phyloP scores from a whole-genome alignment of 2,113 vertebrate genomes.

The Perognathus longimembris region DNA sequence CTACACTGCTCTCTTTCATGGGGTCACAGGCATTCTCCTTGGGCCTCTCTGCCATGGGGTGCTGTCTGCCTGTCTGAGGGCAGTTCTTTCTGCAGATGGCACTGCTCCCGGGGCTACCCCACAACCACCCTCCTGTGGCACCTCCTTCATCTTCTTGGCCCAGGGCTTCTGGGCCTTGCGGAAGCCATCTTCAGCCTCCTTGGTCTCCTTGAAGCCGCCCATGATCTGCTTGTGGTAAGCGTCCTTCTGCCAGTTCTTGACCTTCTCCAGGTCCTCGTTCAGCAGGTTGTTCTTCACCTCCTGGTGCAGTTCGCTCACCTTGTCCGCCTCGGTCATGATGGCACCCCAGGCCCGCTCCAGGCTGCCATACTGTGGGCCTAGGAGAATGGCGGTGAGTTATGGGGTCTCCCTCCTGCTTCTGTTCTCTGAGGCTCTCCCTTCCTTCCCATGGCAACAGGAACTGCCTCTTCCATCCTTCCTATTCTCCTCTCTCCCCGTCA shows the following conservation, averaged over 20 bases:
- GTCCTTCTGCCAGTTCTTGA: slow-evolving; percentile 99
- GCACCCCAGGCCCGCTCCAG: slow-evolving; percentile 96
- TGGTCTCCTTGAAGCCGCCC: slow-evolving; percentile 98
- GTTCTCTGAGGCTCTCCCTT: neutral
- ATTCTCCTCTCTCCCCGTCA: neutral
- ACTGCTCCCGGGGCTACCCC: neutral
- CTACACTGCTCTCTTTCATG: neutral
- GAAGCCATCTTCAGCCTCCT: slow-evolving; percentile 98
- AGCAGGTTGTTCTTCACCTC: slow-evolving; percentile 95
- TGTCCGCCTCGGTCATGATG: slow-evolving; percentile 97
- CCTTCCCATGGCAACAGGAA: neutral
- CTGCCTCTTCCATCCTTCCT: neutral
- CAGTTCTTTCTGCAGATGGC: neutral
- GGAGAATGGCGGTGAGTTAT: neutral
- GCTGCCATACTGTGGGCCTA: slow-evolving; percentile 98
- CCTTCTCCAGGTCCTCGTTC: slow-evolving; percentile 96
- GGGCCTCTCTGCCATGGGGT: neutral
- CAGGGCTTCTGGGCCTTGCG: slow-evolving; percentile 99
- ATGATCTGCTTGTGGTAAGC: slow-evolving; percentile 99
- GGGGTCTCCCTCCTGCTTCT: fast-evolving
- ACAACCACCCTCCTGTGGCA: slow-evolving; percentile 52
- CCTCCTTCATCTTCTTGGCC: slow-evolving; percentile 99
- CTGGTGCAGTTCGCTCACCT: slow-evolving; percentile 97
- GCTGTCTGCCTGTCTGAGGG: neutral
- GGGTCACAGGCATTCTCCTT: neutral